Base-by-base conservation (phyloP, 2,797 vertebrate species). In the Bovichtus diacanthus region DNA sequence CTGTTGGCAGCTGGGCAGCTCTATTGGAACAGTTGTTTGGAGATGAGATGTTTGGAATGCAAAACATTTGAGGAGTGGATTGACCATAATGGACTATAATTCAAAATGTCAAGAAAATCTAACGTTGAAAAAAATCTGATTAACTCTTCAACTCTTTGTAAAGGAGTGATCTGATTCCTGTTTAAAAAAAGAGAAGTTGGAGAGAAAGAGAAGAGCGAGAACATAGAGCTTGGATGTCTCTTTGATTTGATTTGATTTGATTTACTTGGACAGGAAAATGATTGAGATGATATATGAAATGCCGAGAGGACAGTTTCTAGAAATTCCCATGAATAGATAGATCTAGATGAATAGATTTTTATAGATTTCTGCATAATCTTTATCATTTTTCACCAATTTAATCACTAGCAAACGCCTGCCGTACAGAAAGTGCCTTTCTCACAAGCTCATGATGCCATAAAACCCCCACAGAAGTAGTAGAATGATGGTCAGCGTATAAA, bases 1-100 rank as follows among this genome's bases (percentile, higher is more conserved):
- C 49, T 31, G n/a, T 3, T 80, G 75, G 63, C 83, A 68, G 64
- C 69, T 70, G 67, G 41, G 65, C 65, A 49, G 66, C 74, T 80
- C 70, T 25, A 1, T 19, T 64, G 46, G 51, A 89, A 31, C 87
- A 87, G 80, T 72, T 90, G 87, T 80, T 82, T 76, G 25, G 69
- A 80, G 63, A 84, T 70, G 67, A 85, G 63, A 82, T 63, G 46
- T 64, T 66, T 80, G 79, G 81, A 76, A 88, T 82, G 70, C 23
- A 31, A 64, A 80, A 62, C 4, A 43, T 84, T 65, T 62, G 38
- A 86, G 78, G 81, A 85, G 85, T 69, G 74, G 73, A 78, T 63
- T 58, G 71, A 72, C 76, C 41, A 31, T 10, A 74, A 78, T 82
- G 72, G 79, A 81, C 70, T 81, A 63, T 67, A 76, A 83, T 75